Conservation (phyloP, 2,113 vertebrate species). For the Macroglossus sobrinus region DNA sequence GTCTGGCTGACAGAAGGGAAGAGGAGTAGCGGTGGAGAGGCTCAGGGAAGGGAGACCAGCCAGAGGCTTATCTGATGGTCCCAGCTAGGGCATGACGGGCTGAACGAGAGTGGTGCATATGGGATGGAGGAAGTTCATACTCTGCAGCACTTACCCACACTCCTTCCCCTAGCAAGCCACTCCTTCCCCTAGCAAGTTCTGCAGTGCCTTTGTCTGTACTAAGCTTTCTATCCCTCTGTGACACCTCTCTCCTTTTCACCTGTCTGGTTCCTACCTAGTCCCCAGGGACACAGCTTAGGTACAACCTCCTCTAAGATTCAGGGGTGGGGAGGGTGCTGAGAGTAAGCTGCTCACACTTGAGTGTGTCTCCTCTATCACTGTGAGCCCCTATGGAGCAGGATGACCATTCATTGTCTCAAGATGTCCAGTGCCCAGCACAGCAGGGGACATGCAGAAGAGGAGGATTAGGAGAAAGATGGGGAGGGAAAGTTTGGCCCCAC, state of each 20-base stretch:
- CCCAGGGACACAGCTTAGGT: not conserved
- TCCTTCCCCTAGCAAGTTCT: not conserved
- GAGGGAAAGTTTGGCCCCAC: not conserved
- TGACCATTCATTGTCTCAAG: not conserved
- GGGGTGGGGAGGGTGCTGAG: not conserved
- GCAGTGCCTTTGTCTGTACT: not conserved
- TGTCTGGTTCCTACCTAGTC: not conserved
- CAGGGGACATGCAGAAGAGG: not conserved
- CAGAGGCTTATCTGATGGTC: not conserved
- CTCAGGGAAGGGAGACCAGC: not conserved
- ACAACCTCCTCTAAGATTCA: not conserved
- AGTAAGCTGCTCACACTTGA: not conserved
- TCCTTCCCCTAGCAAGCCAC: not conserved
- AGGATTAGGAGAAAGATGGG: not conserved
- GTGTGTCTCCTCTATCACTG: not conserved
- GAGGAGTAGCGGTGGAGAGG: not conserved
- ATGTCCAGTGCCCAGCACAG: not conserved
- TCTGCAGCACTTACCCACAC: not conserved
- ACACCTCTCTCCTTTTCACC: not conserved
- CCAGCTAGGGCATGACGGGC: not conserved
- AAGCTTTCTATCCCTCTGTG: accelerated
- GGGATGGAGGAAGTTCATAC: not conserved
- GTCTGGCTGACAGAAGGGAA: not conserved
- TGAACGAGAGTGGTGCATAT: not conserved
- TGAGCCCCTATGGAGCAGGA: not conserved